Conservation (phyloP, 2,888 invertebrate genomes). For the Isotomurus palustris region DNA sequence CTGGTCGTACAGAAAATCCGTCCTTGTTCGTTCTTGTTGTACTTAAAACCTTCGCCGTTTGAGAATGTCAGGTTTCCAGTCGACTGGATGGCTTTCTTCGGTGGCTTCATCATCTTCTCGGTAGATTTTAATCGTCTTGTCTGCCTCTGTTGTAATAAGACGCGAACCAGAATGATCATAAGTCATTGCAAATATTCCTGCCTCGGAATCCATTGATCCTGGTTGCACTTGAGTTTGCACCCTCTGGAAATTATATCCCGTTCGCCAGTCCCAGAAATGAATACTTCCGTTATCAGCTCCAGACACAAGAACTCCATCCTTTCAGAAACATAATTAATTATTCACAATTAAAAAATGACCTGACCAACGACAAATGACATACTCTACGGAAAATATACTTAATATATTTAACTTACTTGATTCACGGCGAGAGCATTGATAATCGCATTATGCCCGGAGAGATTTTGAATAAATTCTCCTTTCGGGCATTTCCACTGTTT, state of each 20-base stretch:
- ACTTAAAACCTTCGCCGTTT: slow-evolving; percentile 81
- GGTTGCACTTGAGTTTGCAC: slow-evolving; percentile 87
- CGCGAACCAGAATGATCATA: slow-evolving; percentile 94
- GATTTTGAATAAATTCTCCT: slow-evolving; percentile 93
- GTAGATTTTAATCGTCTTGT: slow-evolving; percentile 99
- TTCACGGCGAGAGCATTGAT: slow-evolving; percentile 95
- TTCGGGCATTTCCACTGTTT: slow-evolving; percentile 99
- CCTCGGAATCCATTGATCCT: slow-evolving; percentile 98
- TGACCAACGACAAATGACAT: background rate
- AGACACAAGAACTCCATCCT: slow-evolving; percentile 89
- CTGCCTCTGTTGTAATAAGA: slow-evolving; percentile 94
- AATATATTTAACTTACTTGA: slow-evolving; percentile 50
- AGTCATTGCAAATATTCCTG: slow-evolving; percentile 92
- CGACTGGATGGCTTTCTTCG: slow-evolving; percentile 93
- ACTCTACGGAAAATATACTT: background rate
- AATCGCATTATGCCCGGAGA: slow-evolving; percentile 95
- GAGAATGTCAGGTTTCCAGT: slow-evolving; percentile 95
- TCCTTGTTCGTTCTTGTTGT: too few relatives aligned
- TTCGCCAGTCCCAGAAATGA: slow-evolving; percentile 98
- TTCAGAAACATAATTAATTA: background rate
- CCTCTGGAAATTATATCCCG: slow-evolving; percentile 95
- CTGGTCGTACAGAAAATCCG: too few relatives aligned
- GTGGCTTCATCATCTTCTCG: slow-evolving; percentile 94
- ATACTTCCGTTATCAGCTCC: slow-evolving; percentile 98
- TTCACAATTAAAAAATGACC: background rate